Evolutionary conservation across 2,113 vertebrate genomes (phyloP).

Genomic region (Anser cygnoides): DNA sequence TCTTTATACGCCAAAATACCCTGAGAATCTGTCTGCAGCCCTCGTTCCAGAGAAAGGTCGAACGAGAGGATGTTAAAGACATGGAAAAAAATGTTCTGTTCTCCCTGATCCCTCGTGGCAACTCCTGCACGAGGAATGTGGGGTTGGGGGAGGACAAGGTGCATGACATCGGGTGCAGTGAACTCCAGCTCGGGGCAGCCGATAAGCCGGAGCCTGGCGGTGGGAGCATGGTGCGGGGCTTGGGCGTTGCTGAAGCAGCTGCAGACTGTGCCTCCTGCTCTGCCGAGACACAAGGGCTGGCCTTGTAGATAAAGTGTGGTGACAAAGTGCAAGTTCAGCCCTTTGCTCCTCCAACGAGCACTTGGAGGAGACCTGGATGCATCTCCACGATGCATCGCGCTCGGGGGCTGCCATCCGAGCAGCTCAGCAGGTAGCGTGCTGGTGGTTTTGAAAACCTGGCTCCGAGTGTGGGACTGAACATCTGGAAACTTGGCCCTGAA

Average conservation of each 20-base stretch:
- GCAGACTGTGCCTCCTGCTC: not conserved
- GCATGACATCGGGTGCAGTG: accelerated
- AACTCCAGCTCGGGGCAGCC: not conserved
- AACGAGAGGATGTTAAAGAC: not conserved
- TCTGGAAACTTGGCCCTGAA: not conserved
- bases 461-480: not conserved
- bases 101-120: not conserved
- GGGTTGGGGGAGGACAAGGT: not conserved
- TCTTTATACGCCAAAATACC: not conserved
- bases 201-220: accelerated
- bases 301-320: not conserved
- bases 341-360: not conserved
- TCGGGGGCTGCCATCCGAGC: not conserved
- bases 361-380: not conserved
- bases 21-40: not conserved
- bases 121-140: accelerated
- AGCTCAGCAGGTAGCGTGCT: not conserved
- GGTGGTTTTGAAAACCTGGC: not conserved
- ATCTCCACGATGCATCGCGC: not conserved
- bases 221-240: accelerated
- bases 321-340: not conserved
- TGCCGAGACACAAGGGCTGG: accelerated
- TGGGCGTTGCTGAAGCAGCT: not conserved
- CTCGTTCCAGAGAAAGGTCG: not conserved
- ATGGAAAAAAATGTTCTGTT: not conserved